Conservation (phyloP, 2,797 vertebrate species). For the Clarias pachynema region DNA sequence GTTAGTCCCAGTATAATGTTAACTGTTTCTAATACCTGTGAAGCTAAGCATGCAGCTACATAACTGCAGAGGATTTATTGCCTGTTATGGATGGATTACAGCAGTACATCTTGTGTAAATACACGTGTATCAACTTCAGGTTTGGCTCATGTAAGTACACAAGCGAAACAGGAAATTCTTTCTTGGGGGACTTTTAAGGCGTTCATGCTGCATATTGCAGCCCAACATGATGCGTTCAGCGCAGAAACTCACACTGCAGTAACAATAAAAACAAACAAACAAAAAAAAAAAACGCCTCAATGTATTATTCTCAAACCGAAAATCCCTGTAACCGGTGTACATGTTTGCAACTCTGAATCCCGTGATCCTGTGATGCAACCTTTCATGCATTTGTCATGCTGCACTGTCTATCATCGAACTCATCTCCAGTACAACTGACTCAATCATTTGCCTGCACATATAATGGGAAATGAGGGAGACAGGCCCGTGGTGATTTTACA, state of each 20-base stretch:
- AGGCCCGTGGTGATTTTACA: conserved; percentile 56
- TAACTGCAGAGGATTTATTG: background rate
- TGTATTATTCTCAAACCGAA: background rate
- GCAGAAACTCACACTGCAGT: background rate
- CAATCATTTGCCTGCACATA: conserved; percentile 41
- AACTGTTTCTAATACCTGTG: background rate
- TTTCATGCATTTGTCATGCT: conserved; percentile 23
- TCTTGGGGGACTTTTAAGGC: background rate
- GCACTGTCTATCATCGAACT: conserved; percentile 43
- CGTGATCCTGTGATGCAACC: background rate
- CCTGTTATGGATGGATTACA: background rate
- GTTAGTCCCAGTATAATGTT: background rate
- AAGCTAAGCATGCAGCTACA: background rate
- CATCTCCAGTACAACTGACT: conserved; percentile 52
- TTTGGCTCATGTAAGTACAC: background rate
- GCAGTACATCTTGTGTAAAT: background rate
- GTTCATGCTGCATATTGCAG: background rate
- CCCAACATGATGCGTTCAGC: too few relatives aligned
- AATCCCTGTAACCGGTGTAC: background rate
- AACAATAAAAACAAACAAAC: background rate
- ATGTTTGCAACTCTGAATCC: background rate
- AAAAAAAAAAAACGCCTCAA: background rate
- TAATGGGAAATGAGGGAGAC: conserved; percentile 52
- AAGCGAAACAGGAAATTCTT: background rate
- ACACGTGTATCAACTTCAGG: background rate